Base-by-base conservation (phyloP, 2,113 vertebrate genomes). In the Erinaceus europaeus region DNA sequence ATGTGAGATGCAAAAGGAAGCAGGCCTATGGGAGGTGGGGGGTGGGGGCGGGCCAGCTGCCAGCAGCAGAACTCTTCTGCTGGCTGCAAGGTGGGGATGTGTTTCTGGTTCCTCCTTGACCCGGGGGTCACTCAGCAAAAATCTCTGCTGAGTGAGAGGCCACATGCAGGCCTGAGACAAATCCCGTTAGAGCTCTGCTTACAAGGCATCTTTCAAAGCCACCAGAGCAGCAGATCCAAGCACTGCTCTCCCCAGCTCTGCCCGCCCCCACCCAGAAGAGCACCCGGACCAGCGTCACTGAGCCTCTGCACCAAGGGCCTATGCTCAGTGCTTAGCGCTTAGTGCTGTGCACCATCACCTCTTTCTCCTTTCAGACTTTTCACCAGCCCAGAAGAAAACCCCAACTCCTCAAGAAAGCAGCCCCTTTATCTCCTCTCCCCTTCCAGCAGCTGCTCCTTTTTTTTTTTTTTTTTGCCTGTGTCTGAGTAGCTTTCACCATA, bases 181-280 rank as follows among this genome's bases (percentile, higher is more conserved):
- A 55, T 48, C 46, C 62, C 50, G n/a, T 44, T 10, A 18, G 34
- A 18, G 48, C 12, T 80, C 59, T 46, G 68, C 73, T 55, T 38
- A 87, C 69, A 53, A 68, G 91, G 73, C n/a, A n/a, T 82, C 68
- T 75, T 46, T 90, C 20, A 5, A 40, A 8, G 11, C 38, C 1
- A 81, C 53, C 91, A 90, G 40, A 71, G 72, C 21, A 83, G 50
- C 23, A 34, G 57, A 52, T 84, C n/a, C 27, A 88, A 94, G 80
- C 25, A 61, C n/a, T 46, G n/a, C 18, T 53, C 52, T 21, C 14
- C 23, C 53, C 9, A 55, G 6, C 29, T 23, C 10, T 9, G 1
- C 6, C 1, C 6, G n/a, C 18, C 40, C 38, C 14, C 15, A 20
- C 6, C 27, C 14, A 59, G 27, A 5, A 12, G 13, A 8, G n/a